Base-by-base conservation (phyloP, 1,140 invertebrate genomes). In the Pseudomyrmex gracilis region DNA sequence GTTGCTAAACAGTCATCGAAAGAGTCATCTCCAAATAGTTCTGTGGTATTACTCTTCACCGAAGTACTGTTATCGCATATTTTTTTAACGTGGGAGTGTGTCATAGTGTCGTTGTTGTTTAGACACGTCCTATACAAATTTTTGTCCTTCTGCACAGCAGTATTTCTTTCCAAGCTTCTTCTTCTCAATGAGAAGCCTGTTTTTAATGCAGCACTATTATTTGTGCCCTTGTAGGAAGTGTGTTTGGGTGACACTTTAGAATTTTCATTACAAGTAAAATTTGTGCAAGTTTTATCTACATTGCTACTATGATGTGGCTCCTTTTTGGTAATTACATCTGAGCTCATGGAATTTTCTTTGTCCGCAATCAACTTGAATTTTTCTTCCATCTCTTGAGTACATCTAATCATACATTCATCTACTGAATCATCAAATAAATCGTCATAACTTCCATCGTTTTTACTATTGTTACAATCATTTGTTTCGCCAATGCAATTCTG, bases 381-480 rank as follows among this genome's bases (percentile, higher is more conserved):
- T 49, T 90, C 86, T 49, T 93, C 92, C n/a, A 93, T 82, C 73
- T 93, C 90, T 67, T 93, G 92, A 86, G 90, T 93, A 57, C 92
- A 93, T 51, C 74, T 88, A 13, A 91, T 83, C 88, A 93, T 90
- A 12, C 85, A 90, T 55, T 92, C 91, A 3, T 93, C 92, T 15
- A 92, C 85, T 0, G 92, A 92, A 73, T 92, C 92, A 76, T 93
- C 90, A 76, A 93, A 91, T 45, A 93, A 73, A 22, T 90, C 92
- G 45, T 90, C 73, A n/a, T 87, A 82, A 8, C 17, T 45, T 9
- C 0, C 0, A 45, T 45, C 58, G 12, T 83, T 89, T 20, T 77
- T 80, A 43, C 15, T 34, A 71, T 68, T 64, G 12, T 55, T 24
- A 57, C 22, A 43, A 20, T 17, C n/a, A 47, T 66, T 17, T 7